These are phyloP conservation scores for Anarrhichthys ocellatus DNA, from an alignment of 2,113 vertebrate genomes.

Conservation along the genomic window DNA sequence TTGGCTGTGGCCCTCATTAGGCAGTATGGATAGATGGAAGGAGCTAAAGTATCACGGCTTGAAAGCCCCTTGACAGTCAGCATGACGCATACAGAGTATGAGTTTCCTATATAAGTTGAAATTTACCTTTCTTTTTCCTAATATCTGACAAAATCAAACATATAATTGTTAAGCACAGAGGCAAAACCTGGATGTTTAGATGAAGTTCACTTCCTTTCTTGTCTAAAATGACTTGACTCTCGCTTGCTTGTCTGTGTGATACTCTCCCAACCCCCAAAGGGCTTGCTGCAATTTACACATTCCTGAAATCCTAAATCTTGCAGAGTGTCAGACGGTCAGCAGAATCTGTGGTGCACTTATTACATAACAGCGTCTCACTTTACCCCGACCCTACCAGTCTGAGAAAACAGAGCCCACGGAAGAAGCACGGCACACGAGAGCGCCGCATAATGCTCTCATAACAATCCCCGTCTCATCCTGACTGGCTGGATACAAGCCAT, in stretches of 20 bases:
- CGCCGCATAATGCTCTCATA: conserved; percentile 35
- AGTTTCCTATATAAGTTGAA: background rate
- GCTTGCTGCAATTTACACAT: conserved; percentile 21
- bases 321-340: conserved; percentile 47
- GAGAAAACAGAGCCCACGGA: conserved; percentile 16
- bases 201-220: background rate
- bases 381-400: conserved; percentile 50
- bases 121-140: background rate
- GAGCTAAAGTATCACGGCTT: background rate
- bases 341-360: conserved; percentile 32
- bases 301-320: conserved; percentile 34
- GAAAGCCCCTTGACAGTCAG: background rate
- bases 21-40: background rate
- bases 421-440: conserved; percentile 10
- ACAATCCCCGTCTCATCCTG: conserved; percentile 29
- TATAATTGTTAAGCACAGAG: background rate
- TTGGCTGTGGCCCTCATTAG: conserved; percentile 10
- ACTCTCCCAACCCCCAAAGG: background rate
- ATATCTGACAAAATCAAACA: background rate
- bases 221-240: background rate
- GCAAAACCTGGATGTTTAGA: background rate
- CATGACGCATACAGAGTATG: background rate
- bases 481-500: conserved; percentile 40
- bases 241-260: background rate
- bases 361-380: conserved; percentile 37